phyloP scores from a whole-genome alignment of 1,140 invertebrate genomes.

The Trinorchestia longiramus region DNA sequence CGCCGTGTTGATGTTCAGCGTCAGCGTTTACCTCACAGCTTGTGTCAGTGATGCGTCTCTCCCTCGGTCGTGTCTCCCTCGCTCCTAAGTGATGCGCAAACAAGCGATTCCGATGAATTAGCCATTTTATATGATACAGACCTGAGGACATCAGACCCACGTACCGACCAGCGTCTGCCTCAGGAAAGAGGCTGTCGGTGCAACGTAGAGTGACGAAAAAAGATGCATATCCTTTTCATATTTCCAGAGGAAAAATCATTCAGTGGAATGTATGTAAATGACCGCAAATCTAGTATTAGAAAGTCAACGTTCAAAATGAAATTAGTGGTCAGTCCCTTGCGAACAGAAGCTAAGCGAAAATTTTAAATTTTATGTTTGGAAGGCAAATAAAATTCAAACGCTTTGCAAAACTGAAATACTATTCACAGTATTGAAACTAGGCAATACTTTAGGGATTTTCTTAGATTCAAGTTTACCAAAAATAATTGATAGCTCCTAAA shows the following conservation, averaged over 20 bases:
- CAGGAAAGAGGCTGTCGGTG: background rate
- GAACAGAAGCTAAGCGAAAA: too few relatives aligned
- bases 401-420: too few relatives aligned
- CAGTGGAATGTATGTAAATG: background rate
- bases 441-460: too few relatives aligned
- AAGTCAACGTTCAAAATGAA: background rate
- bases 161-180: background rate
- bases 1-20: background rate
- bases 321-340: background rate
- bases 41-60: background rate
- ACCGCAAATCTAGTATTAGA: too few relatives aligned
- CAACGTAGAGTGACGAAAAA: background rate
- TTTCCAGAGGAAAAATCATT: background rate
- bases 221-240: background rate
- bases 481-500: too few relatives aligned
- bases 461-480: too few relatives aligned
- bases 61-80: background rate
- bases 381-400: too few relatives aligned
- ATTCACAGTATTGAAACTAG: too few relatives aligned
- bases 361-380: too few relatives aligned
- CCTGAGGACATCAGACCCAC: background rate
- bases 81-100: conserved; percentile 44
- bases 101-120: conserved; percentile 41
- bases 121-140: conserved; percentile 13
- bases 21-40: background rate